These are phyloP conservation scores for Acanthococcus lagerstroemiae DNA, from an alignment of 2,888 invertebrate genomes.

Conservation along the genomic window DNA sequence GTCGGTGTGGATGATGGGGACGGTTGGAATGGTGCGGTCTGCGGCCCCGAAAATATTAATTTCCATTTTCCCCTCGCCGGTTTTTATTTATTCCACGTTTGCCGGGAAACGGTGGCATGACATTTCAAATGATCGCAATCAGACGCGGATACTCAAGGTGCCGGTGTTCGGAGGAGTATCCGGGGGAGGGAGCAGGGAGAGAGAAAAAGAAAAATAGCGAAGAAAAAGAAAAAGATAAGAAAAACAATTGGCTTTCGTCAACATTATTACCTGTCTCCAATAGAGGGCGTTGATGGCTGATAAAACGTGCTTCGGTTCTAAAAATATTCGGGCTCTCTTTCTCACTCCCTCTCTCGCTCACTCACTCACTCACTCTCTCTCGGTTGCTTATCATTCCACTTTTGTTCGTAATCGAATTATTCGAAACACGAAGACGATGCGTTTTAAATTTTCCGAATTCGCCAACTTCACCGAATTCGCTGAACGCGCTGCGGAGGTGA, in stretches of 20 bases:
- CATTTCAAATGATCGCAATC: not conserved
- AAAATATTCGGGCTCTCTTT: no score
- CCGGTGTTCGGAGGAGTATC: not conserved
- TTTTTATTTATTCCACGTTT: no score
- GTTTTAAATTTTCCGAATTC: constrained; percentile 22
- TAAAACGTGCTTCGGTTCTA: constrained; percentile 26
- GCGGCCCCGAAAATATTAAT: no score
- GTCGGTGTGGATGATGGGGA: no score
- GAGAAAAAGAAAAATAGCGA: not conserved
- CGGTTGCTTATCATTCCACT: not conserved
- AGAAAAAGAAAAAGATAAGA: not conserved
- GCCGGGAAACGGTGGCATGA: no score
- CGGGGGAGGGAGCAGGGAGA: not conserved
- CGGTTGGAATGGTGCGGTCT: no score
- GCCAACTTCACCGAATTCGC: no score
- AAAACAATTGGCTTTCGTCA: constrained; percentile 24
- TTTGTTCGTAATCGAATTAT: constrained; percentile 12
- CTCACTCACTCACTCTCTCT: no score
- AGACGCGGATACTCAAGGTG: not conserved
- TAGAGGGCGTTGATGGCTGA: constrained; percentile 25
- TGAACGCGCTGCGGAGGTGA: no score
- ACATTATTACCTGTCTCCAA: constrained; percentile 19
- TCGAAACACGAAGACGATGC: constrained; percentile 9
- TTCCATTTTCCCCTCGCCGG: no score
- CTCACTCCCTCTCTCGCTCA: no score